Percentiles rank a stretch among this genome's conserved stretches.
Evolutionary conservation across 2,888 invertebrate species (phyloP).

Genomic region (Lathronympha strigana): DNA sequence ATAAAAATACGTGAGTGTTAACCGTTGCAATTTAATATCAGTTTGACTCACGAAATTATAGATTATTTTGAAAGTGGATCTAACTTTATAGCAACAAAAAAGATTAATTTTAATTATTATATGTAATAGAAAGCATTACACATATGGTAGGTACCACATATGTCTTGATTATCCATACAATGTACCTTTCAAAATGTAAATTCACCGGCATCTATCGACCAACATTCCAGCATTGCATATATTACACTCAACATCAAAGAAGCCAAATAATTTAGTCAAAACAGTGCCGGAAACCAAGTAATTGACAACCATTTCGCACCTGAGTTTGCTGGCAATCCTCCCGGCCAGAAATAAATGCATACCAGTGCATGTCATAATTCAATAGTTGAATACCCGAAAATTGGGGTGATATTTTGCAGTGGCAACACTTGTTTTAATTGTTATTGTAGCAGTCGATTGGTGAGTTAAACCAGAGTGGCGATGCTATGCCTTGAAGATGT

Average conservation of each 20-base stretch:
- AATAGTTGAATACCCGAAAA: slow-evolving; percentile 53
- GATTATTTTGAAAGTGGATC: too few relatives aligned
- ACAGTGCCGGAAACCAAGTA: slow-evolving; percentile 55
- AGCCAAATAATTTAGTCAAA: slow-evolving; percentile 48
- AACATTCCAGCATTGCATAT: not conserved
- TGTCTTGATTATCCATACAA: not conserved
- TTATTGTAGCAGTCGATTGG: too few relatives aligned
- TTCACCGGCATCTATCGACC: not conserved
- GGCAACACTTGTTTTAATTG: slow-evolving; percentile 61
- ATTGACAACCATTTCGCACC: slow-evolving; percentile 67
- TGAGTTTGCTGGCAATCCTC: slow-evolving; percentile 66
- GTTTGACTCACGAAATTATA: too few relatives aligned
- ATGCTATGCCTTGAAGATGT: too few relatives aligned
- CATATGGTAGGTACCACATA: too few relatives aligned
- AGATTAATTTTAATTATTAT: too few relatives aligned
- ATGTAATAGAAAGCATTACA: too few relatives aligned
- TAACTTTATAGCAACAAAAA: too few relatives aligned
- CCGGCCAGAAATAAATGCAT: slow-evolving; percentile 54
- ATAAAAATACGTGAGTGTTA: too few relatives aligned
- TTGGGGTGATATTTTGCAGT: slow-evolving; percentile 56
- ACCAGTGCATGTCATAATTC: slow-evolving; percentile 42
- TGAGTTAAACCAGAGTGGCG: too few relatives aligned
- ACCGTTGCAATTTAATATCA: too few relatives aligned
- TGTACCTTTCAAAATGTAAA: not conserved
- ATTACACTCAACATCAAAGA: slow-evolving; percentile 30